Conservation (phyloP, 2,797 vertebrate species). For the Pristis pectinata region DNA sequence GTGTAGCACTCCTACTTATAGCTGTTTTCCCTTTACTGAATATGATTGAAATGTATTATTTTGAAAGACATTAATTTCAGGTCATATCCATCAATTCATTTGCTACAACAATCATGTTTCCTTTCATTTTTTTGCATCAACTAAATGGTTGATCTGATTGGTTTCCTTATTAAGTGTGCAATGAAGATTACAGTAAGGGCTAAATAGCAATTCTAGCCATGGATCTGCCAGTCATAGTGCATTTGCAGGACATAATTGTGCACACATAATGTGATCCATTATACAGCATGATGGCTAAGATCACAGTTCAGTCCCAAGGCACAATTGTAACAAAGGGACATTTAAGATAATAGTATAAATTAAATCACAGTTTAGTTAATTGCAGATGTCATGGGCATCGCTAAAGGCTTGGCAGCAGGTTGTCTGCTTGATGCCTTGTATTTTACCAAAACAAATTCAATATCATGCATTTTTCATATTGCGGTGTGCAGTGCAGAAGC, state of each 20-base stretch:
- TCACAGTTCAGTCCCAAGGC: neutral
- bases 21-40: neutral
- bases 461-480: neutral
- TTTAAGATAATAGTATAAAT: constrained; percentile 2
- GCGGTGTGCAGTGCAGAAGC: neutral
- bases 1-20: neutral
- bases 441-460: neutral
- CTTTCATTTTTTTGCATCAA: neutral
- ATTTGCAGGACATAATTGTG: neutral
- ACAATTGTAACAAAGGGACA: neutral
- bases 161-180: neutral
- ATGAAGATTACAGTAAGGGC: neutral
- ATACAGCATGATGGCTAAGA: neutral
- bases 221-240: neutral
- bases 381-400: neutral
- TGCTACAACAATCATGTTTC: neutral
- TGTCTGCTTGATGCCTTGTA: neutral
- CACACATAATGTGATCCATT: neutral
- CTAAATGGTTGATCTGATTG: neutral
- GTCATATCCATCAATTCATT: neutral
- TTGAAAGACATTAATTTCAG: neutral
- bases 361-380: neutral
- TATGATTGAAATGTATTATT: neutral
- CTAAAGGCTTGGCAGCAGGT: neutral
- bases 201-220: neutral